These are phyloP conservation scores for Prunella himalayana DNA, from an alignment of 2,113 vertebrate genomes.

Conservation along the genomic window DNA sequence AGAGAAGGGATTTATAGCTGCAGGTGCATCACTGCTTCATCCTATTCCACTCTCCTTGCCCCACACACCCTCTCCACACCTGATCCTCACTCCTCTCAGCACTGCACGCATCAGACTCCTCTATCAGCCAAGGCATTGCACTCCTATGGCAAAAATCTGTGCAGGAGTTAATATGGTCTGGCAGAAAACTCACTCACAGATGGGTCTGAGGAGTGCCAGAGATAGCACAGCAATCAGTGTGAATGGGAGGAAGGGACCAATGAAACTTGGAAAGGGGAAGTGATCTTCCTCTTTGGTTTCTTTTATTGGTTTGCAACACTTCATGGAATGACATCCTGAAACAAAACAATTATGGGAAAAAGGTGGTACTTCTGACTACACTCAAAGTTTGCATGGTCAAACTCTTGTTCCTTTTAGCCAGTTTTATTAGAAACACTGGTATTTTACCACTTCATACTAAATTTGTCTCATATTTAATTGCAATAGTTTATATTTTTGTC, in stretches of 20 bases:
- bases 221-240: not conserved
- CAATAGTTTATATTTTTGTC: not conserved
- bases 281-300: not conserved
- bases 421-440: not conserved
- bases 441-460: not conserved
- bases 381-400: not conserved
- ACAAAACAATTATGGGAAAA: not conserved
- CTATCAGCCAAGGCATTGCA: not conserved
- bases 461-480: not conserved
- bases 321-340: not conserved
- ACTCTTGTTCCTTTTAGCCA: not conserved
- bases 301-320: not conserved
- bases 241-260: not conserved
- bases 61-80: not conserved
- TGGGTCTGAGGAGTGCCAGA: not conserved
- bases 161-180: not conserved
- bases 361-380: not conserved
- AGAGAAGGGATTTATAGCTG: not conserved
- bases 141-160: not conserved
- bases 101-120: not conserved
- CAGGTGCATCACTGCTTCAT: not conserved
- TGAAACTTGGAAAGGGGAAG: not conserved
- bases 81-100: not conserved
- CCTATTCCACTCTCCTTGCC: not conserved
- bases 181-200: slow-evolving; percentile 27